Evolutionary conservation across 2,888 invertebrate genomes (phyloP).

Genomic region (Ennomos fuscantarius): DNA sequence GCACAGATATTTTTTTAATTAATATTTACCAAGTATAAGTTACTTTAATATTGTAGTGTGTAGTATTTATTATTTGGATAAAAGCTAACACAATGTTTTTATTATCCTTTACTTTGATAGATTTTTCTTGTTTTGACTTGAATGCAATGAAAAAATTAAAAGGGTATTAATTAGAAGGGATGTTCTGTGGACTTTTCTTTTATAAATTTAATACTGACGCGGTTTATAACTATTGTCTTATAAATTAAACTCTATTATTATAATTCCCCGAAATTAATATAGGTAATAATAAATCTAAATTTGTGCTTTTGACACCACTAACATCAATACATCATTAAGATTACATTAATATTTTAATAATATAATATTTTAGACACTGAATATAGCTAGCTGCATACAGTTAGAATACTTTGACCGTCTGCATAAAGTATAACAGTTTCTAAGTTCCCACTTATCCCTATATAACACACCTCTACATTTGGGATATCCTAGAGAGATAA

Average conservation of each 20-base stretch:
- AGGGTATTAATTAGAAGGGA: no score
- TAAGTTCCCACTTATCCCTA: no score
- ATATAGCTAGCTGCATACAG: constrained; percentile 34
- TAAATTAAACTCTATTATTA: not conserved
- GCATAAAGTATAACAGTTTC: no score
- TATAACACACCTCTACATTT: no score
- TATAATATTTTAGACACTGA: constrained; percentile 4
- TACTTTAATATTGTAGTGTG: constrained; percentile 1
- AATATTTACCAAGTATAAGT: constrained; percentile 29
- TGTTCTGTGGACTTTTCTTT: no score
- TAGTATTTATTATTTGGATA: no score
- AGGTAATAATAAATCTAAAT: constrained; percentile 10
- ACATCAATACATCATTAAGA: constrained; percentile 39
- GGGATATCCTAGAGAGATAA: no score
- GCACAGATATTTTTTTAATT: constrained; percentile 69
- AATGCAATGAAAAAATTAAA: no score
- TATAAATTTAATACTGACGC: constrained; percentile 29
- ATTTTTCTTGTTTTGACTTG: no score
- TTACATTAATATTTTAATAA: constrained; percentile 13
- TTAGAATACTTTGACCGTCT: not conserved
- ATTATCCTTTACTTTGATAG: no score
- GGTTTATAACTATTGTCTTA: constrained; percentile 1
- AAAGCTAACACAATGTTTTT: no score
- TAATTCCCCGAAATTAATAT: constrained; percentile 13
- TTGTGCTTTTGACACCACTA: constrained; percentile 26